Percentiles rank a stretch among this genome's conserved stretches.
Conservation (phyloP, 2,113 vertebrate species). For the Pyxicephalus adspersus region DNA sequence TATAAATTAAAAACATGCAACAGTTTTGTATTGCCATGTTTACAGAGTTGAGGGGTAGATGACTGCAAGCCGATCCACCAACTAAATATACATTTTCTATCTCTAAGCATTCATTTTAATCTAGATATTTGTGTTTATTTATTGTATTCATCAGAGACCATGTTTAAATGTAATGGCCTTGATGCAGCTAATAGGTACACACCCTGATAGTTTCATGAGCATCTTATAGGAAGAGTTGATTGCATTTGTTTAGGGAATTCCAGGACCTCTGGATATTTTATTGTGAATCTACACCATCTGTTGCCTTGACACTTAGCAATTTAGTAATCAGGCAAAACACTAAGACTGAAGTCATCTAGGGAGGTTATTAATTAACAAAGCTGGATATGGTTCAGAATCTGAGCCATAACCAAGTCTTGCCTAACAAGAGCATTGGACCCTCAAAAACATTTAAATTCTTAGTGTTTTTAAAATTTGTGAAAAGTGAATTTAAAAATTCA, state of each 20-base stretch:
- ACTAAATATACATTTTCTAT: neutral
- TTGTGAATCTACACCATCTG: slow-evolving; percentile 71
- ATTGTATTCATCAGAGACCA: too few species aligned
- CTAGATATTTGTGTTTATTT: neutral
- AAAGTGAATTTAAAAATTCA: too few species aligned
- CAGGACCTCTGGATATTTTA: neutral
- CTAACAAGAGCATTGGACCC: slow-evolving; percentile 60
- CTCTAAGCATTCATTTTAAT: neutral
- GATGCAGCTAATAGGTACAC: neutral
- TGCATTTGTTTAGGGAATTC: neutral
- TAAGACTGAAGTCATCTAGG: slow-evolving; percentile 74
- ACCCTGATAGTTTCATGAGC: neutral
- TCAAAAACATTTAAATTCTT: slow-evolving; percentile 2
- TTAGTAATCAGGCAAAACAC: slow-evolving; percentile 70
- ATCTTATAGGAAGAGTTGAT: neutral
- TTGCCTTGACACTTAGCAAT: slow-evolving; percentile 72
- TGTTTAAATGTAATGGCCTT: too few species aligned
- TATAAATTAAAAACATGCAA: too few species aligned
- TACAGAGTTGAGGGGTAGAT: too few species aligned
- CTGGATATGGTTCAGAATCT: slow-evolving; percentile 71
- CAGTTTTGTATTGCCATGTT: too few species aligned
- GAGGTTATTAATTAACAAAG: slow-evolving; percentile 76
- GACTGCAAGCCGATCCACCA: too few species aligned
- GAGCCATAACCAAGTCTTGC: slow-evolving; percentile 66
- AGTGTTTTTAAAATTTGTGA: too few species aligned